phyloP scores from a whole-genome alignment of 2,888 invertebrate genomes.

The Stenoptilia bipunctidactyla region DNA sequence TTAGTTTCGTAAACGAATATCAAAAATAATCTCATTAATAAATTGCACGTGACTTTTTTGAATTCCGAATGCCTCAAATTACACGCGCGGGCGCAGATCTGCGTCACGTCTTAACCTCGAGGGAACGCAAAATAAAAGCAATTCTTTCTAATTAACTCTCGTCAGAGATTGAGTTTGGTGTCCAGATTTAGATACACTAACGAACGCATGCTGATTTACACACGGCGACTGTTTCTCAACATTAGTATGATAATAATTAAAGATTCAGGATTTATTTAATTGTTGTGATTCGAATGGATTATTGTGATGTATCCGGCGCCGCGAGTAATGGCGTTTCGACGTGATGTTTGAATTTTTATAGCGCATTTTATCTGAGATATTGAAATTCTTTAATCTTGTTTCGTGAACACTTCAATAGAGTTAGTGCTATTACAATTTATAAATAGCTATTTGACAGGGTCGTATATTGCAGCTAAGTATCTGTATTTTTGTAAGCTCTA shows the following conservation, averaged over 20 bases:
- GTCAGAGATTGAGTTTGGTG: constrained; percentile 34
- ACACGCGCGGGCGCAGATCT: constrained; percentile 15
- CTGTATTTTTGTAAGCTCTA: too few species aligned
- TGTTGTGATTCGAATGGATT: constrained; percentile 45
- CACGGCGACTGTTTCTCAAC: constrained; percentile 51
- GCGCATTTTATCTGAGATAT: too few species aligned
- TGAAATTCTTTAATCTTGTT: not conserved
- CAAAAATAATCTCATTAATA: constrained; percentile 20
- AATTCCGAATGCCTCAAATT: too few species aligned
- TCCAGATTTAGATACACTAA: constrained; percentile 47
- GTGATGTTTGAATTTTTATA: too few species aligned
- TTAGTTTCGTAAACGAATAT: not conserved
- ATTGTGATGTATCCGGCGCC: too few species aligned
- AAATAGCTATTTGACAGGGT: too few species aligned
- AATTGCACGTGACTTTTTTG: constrained; percentile 12
- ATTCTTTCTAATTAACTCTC: constrained; percentile 67
- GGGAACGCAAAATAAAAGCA: constrained; percentile 68
- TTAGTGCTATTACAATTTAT: not conserved
- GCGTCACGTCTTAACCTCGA: constrained; percentile 45
- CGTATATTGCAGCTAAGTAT: too few species aligned
- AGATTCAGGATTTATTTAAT: constrained; percentile 55
- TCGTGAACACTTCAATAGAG: not conserved
- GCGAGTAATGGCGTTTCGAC: too few species aligned
- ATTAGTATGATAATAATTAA: constrained; percentile 52
- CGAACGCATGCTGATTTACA: constrained; percentile 52